These are phyloP conservation scores for Micromussa lordhowensis DNA, from an alignment of 92 coral and sea anemone genomes.

Conservation along the genomic window DNA sequence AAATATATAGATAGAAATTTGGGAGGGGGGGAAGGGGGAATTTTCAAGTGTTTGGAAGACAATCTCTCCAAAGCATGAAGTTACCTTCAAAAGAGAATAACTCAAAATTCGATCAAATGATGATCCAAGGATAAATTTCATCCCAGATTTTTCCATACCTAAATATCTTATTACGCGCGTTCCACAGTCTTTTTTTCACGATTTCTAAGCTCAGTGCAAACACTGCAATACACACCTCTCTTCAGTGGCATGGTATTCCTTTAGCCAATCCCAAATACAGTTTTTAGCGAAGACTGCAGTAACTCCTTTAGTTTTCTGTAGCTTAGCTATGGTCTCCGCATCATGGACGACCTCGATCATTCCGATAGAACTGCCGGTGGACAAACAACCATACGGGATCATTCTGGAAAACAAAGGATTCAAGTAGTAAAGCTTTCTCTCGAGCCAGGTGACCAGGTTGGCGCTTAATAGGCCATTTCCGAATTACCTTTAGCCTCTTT, in stretches of 20 bases:
- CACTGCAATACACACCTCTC: slow-evolving; percentile 21
- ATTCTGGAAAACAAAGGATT: slow-evolving; percentile 47
- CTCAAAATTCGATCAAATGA: background rate
- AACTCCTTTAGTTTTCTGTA: slow-evolving; percentile 82
- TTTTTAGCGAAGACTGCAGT: slow-evolving; percentile 78
- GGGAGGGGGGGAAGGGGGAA: too few relatives aligned
- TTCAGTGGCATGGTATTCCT: slow-evolving; percentile 61
- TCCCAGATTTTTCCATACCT: background rate
- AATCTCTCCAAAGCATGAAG: background rate
- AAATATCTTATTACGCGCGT: background rate
- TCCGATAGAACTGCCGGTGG: slow-evolving; percentile 82
- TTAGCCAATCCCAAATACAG: slow-evolving; percentile 82
- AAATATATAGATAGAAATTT: background rate
- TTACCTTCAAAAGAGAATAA: background rate
- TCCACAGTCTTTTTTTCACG: background rate
- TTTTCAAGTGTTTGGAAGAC: background rate
- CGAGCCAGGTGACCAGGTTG: too few relatives aligned
- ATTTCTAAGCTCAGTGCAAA: background rate
- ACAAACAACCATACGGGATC: slow-evolving; percentile 82
- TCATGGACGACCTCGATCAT: slow-evolving; percentile 93
- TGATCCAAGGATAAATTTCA: too few relatives aligned
- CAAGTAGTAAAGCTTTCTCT: too few relatives aligned
- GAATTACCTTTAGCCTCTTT: too few relatives aligned
- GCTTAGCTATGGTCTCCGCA: slow-evolving; percentile 89
- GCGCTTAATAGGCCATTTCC: too few relatives aligned